Evolutionary conservation across 1,140 invertebrate species (phyloP), one percentile per base, ranked within the genome.

Genomic region (Harpegnathos saltator): DNA sequence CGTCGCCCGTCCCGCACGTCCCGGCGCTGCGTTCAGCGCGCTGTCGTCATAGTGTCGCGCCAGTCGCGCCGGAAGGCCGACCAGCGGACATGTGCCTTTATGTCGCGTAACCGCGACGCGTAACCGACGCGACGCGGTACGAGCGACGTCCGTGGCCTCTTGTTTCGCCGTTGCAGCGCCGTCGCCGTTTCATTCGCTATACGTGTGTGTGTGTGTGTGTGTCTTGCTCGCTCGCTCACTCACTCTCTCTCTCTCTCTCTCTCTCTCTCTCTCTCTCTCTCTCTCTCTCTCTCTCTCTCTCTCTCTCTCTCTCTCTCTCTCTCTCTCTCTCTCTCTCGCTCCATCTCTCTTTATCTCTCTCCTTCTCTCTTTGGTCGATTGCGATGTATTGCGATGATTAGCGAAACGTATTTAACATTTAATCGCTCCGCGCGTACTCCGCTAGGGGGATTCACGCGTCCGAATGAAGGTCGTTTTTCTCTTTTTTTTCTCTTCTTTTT

Each of bases 1-100:
- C 61, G 75, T 17, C 61, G 74, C 33, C 52, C 26, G 54, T 33
- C 38, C 44, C 19, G 33, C 54, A n/a, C 74, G 9, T 19, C 54
- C 22, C 65, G 24, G 54, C 69, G 11, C 29, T 58, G 29, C 24
- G 1, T 12, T 17, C 24, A 33, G 19, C 29, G 12, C 33, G n/a
- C 52, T 38, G 33, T 72, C 69, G 78, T 82, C 71, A 54, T 48
- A 52, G 71, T 74, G 78, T 74, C 71, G 69, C 69, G 59, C 58
- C 78, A 48, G 22, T 59, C 44, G 44, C 61, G 69, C 33, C 44
- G 56, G 15, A 83, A 86, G 74, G 81, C 59, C 22, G 66, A 81
- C 50, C 9, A 33, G 17, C 33, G 63, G 75, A 78, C 65, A 69
- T 71, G 7, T 9, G 14, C 7, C 65, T 11, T 59, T 80, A 69